A percentile compares a stretch with the other conserved stretches of the same genome.
Conservation (phyloP, 2,797 vertebrate species). For the Macropus fuliginosus region DNA sequence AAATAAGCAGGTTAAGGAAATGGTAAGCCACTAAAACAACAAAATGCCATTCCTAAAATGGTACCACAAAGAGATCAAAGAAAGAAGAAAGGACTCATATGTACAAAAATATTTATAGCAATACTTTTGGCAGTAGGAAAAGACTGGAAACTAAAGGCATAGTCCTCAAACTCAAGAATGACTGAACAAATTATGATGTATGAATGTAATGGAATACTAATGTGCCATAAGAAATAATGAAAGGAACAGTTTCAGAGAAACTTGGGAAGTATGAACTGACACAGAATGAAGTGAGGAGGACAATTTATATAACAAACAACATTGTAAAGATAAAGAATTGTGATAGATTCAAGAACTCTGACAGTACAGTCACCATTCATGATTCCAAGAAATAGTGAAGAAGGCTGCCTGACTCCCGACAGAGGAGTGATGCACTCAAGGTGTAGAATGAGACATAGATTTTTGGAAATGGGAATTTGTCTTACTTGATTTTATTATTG, state of each 20-base stretch:
- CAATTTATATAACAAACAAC: neutral
- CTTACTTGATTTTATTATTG: neutral
- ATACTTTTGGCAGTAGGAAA: neutral
- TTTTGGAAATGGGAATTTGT: neutral
- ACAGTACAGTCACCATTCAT: neutral
- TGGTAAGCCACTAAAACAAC: neutral
- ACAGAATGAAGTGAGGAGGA: neutral
- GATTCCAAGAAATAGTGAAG: neutral
- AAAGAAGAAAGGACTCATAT: neutral
- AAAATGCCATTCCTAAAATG: neutral
- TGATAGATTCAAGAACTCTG: neutral
- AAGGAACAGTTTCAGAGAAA: neutral
- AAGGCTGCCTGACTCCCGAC: neutral
- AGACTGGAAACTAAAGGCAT: neutral
- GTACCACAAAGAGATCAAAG: neutral
- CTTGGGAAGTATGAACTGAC: neutral
- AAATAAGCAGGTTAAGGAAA: neutral
- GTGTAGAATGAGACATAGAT: neutral
- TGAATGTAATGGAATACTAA: neutral
- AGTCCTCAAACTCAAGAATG: neutral
- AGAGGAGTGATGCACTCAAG: neutral
- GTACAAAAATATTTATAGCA: neutral
- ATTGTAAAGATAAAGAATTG: neutral
- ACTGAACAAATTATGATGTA: neutral
- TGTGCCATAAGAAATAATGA: neutral